A percentile compares a stretch with the other conserved stretches of the same genome.
phyloP scores from a whole-genome alignment of 1,140 invertebrate genomes.

The Listronotus bonariensis region DNA sequence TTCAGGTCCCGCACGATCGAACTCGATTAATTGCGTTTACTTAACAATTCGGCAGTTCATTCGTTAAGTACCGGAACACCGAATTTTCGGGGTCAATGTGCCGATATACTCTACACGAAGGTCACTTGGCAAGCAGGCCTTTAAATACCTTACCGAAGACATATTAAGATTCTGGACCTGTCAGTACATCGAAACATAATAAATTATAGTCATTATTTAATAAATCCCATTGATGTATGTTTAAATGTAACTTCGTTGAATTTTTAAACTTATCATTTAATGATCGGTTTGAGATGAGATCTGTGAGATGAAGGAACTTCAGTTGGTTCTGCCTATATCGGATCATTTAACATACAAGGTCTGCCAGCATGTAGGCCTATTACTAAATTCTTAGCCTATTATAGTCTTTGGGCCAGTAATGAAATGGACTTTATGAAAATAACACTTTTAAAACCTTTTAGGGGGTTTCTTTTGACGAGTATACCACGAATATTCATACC shows the following conservation, averaged over 20 bases:
- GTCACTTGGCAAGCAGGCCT: slow-evolving; percentile 20
- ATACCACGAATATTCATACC: no score
- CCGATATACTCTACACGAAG: slow-evolving; percentile 23
- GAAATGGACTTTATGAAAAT: no score
- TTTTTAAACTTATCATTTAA: slow-evolving; percentile 28
- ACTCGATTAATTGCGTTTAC: slow-evolving; percentile 29
- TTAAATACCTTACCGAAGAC: slow-evolving; percentile 29
- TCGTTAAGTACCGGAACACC: slow-evolving; percentile 26
- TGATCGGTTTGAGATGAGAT: background rate
- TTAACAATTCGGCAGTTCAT: slow-evolving; percentile 27
- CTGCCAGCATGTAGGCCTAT: no score
- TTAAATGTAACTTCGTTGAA: slow-evolving; percentile 20
- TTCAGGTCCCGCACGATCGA: slow-evolving; percentile 19
- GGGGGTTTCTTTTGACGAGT: no score
- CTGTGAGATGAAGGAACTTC: no score
- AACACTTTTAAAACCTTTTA: no score
- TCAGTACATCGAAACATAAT: slow-evolving; percentile 30
- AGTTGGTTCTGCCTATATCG: no score
- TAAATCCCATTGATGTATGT: slow-evolving; percentile 35
- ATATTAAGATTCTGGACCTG: slow-evolving; percentile 29
- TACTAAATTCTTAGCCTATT: no score
- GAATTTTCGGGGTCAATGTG: slow-evolving; percentile 27
- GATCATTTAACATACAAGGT: no score
- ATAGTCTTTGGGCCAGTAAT: no score
- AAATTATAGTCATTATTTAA: slow-evolving; percentile 39